These are phyloP conservation scores for Cephalopachus bancanus DNA, from an alignment of 2,797 vertebrate genomes.

Conservation along the genomic window DNA sequence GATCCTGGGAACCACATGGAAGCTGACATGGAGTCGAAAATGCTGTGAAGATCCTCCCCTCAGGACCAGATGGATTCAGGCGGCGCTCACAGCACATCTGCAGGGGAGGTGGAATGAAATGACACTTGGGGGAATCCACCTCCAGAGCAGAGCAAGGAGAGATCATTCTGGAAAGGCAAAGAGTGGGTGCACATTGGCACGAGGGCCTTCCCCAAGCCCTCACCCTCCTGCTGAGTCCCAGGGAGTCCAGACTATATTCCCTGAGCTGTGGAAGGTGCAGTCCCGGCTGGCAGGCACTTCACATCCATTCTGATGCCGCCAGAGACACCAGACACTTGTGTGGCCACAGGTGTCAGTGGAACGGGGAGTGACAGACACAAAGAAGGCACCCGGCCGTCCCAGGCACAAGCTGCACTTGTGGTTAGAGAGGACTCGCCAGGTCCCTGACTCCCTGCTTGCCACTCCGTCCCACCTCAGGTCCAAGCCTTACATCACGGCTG, in stretches of 20 bases:
- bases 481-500: background rate
- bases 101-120: background rate
- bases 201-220: background rate
- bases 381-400: accelerated
- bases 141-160: background rate
- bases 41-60: too few relatives aligned
- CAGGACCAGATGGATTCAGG: background rate
- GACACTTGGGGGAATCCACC: background rate
- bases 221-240: too few relatives aligned
- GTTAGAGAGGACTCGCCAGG: background rate
- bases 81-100: background rate
- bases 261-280: background rate
- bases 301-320: background rate
- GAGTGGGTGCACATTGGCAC: background rate
- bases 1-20: background rate
- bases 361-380: background rate
- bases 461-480: background rate
- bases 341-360: background rate
- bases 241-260: background rate
- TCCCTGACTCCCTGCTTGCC: background rate
- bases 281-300: background rate
- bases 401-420: background rate
- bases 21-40: background rate
- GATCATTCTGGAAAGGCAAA: slow-evolving; percentile 17
- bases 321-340: background rate